Evolutionary conservation across 2,113 vertebrate genomes (phyloP).

Genomic region (Malurus melanocephalus): DNA sequence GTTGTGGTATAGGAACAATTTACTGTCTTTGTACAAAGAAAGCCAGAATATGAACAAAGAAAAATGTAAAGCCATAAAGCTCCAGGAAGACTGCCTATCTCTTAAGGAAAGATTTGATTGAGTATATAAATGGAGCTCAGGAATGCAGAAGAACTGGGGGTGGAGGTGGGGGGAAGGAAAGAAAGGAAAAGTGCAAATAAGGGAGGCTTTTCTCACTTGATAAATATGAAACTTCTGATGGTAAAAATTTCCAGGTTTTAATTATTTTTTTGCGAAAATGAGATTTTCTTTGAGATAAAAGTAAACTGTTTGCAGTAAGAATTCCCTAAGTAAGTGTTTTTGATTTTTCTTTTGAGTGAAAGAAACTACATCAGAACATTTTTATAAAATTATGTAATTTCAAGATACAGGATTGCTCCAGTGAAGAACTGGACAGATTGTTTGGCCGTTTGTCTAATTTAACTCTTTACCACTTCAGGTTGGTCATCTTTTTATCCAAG

Average conservation of each 20-base stretch:
- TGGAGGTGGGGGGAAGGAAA: background rate
- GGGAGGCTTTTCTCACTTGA: background rate
- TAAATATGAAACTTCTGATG: background rate
- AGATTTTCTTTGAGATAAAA: conserved; percentile 8
- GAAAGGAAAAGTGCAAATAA: background rate
- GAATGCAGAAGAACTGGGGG: background rate
- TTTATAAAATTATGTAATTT: background rate
- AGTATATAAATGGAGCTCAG: background rate
- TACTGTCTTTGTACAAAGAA: background rate
- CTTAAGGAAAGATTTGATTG: background rate
- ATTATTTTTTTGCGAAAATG: background rate
- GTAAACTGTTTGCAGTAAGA: background rate
- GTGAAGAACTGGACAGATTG: conserved; percentile 33
- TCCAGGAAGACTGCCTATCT: background rate
- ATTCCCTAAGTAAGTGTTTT: background rate
- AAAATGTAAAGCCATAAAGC: background rate
- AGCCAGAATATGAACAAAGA: background rate
- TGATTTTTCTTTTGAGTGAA: background rate
- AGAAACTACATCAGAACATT: background rate
- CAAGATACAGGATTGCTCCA: background rate
- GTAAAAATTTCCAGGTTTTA: background rate
- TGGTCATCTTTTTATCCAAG: conserved; percentile 98
- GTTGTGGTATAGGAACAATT: background rate
- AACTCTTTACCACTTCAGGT: conserved; percentile 75
- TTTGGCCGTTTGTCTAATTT: conserved; percentile 48